phyloP scores from a whole-genome alignment of 1,140 invertebrate genomes.

The Dendroctonus valens region DNA sequence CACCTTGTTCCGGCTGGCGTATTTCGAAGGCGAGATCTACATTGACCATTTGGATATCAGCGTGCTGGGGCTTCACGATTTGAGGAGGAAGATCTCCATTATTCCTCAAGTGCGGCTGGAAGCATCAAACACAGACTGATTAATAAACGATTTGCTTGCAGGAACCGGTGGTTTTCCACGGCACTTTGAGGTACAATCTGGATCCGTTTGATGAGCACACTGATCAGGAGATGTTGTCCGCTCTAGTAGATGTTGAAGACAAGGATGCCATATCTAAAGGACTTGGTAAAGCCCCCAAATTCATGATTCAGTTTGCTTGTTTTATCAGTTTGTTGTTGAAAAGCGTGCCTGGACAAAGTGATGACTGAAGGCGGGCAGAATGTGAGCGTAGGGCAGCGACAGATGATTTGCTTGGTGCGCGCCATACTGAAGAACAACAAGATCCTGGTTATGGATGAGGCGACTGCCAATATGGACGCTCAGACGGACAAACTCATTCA shows the following conservation, averaged over 20 bases:
- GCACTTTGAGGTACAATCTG: constrained; percentile 74
- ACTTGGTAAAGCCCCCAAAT: constrained; percentile 42
- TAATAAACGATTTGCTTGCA: constrained; percentile 46
- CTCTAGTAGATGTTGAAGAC: constrained; percentile 56
- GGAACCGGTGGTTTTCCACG: constrained; percentile 79
- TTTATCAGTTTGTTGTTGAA: not conserved
- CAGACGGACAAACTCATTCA: constrained; percentile 64
- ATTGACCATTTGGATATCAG: constrained; percentile 63
- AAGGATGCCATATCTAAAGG: constrained; percentile 50
- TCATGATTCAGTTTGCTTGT: not conserved
- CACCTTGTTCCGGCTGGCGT: constrained; percentile 75
- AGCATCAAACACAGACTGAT: not conserved
- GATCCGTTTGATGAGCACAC: constrained; percentile 74
- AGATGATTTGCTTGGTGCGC: constrained; percentile 68
- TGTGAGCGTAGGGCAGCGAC: constrained; percentile 68
- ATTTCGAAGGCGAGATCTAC: constrained; percentile 59
- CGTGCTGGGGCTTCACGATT: constrained; percentile 59
- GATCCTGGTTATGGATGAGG: constrained; percentile 74
- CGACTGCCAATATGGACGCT: constrained; percentile 73
- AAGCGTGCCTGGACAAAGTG: constrained; percentile 53
- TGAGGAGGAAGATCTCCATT: constrained; percentile 71
- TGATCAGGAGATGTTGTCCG: constrained; percentile 46
- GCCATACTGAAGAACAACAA: constrained; percentile 65
- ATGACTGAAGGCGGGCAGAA: constrained; percentile 65
- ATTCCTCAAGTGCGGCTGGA: constrained; percentile 67